Evolutionary conservation across 2,113 vertebrate genomes (phyloP).

Genomic region (Nematolebias whitei): DNA sequence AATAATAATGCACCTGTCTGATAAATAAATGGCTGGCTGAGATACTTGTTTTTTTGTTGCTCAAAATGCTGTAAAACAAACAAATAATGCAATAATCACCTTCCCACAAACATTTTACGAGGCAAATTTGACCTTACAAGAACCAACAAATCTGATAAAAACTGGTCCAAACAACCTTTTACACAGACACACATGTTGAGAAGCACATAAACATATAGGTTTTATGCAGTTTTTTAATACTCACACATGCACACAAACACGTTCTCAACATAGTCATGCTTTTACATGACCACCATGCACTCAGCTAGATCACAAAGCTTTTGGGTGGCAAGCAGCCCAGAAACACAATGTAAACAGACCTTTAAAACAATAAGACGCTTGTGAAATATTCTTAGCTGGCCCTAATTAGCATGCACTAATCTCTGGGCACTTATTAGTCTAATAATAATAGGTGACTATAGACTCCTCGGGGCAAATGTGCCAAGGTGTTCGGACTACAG

Average conservation of each 20-base stretch:
- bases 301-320: conserved; percentile 63
- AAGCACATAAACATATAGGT: conserved; percentile 25
- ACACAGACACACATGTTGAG: conserved; percentile 7
- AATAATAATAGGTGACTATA: conserved; percentile 49
- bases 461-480: conserved; percentile 31
- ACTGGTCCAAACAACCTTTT: conserved; percentile 16
- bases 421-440: conserved; percentile 46
- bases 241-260: conserved; percentile 11
- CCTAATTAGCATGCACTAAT: background rate
- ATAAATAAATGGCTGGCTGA: conserved; percentile 26
- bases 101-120: conserved; percentile 62
- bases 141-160: conserved; percentile 59
- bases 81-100: conserved; percentile 69
- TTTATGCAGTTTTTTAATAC: conserved; percentile 3
- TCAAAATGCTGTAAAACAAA: conserved; percentile 55
- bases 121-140: conserved; percentile 58
- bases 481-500: conserved; percentile 21
- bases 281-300: conserved; percentile 64
- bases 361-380: conserved; percentile 66
- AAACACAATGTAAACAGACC: conserved; percentile 65
- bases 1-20: conserved; percentile 44
- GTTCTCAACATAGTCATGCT: conserved; percentile 15
- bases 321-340: conserved; percentile 56
- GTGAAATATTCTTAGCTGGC: conserved; percentile 46
- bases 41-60: conserved; percentile 25